Evolutionary conservation across 2,113 vertebrate genomes (phyloP).

Genomic region (Lophura nycthemera): DNA sequence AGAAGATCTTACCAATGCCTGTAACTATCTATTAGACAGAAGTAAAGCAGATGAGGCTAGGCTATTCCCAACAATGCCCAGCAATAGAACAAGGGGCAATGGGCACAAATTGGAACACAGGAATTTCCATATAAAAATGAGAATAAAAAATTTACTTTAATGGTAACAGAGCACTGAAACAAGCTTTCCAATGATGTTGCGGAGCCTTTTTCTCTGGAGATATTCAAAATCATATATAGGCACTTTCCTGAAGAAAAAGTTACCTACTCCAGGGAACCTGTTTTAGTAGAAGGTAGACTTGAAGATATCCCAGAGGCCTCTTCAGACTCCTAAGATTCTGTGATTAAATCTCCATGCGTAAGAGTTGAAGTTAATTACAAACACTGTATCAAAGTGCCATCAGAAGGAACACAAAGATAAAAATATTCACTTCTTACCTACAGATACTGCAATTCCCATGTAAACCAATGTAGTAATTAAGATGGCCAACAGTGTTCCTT

Average conservation of each 20-base stretch:
- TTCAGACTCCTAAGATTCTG: too few species aligned
- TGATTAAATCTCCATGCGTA: not conserved
- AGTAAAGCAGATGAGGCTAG: not conserved
- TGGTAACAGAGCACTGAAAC: too few species aligned
- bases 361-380: not conserved
- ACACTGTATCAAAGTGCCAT: not conserved
- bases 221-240: too few species aligned
- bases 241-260: too few species aligned
- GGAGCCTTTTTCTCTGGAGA: too few species aligned
- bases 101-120: not conserved
- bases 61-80: not conserved
- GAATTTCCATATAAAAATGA: too few species aligned
- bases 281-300: not conserved
- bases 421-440: slow-evolving; percentile 82
- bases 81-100: not conserved
- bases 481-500: slow-evolving; percentile 95
- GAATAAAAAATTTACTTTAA: too few species aligned
- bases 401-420: not conserved
- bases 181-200: too few species aligned
- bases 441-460: slow-evolving; percentile 90
- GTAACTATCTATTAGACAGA: too few species aligned
- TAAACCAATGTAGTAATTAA: slow-evolving; percentile 95
- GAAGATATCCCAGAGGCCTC: not conserved
- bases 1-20: too few species aligned
- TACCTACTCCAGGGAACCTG: not conserved